Evolutionary conservation across 1,140 invertebrate species (phyloP).

Genomic region (Venturia canescens): DNA sequence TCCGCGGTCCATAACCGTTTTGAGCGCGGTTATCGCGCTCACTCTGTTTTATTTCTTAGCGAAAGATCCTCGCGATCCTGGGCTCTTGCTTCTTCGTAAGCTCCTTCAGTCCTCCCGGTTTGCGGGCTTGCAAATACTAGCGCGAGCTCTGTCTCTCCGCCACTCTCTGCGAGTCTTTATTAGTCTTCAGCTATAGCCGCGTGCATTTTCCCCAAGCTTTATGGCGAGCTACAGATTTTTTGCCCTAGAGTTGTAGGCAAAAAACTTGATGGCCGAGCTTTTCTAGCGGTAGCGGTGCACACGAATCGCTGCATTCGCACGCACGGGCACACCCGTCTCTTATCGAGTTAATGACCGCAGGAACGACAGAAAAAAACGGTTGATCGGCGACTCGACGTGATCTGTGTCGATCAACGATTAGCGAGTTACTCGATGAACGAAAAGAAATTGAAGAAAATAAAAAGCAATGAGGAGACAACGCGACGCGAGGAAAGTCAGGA

Average conservation of each 20-base stretch:
- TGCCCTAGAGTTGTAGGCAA: neutral
- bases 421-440: neutral
- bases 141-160: too few relatives aligned
- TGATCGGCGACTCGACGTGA: neutral
- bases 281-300: neutral
- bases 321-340: neutral
- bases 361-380: neutral
- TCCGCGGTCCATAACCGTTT: slow-evolving; percentile 38
- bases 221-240: slow-evolving; percentile 5
- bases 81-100: neutral
- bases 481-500: too few relatives aligned
- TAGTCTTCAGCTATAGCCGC: neutral
- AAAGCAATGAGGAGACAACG: too few relatives aligned
- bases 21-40: neutral
- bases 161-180: neutral
- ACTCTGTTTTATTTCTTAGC: neutral
- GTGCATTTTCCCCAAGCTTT: slow-evolving; percentile 13
- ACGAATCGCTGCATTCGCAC: neutral
- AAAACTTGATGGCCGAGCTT: slow-evolving; percentile 13
- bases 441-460: neutral
- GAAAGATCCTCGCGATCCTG: neutral
- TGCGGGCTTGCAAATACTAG: neutral
- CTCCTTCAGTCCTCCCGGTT: neutral
- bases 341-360: neutral
- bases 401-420: neutral